These are phyloP conservation scores for Eptatretus atami DNA, from an alignment of 2,797 vertebrate genomes.

Conservation along the genomic window DNA sequence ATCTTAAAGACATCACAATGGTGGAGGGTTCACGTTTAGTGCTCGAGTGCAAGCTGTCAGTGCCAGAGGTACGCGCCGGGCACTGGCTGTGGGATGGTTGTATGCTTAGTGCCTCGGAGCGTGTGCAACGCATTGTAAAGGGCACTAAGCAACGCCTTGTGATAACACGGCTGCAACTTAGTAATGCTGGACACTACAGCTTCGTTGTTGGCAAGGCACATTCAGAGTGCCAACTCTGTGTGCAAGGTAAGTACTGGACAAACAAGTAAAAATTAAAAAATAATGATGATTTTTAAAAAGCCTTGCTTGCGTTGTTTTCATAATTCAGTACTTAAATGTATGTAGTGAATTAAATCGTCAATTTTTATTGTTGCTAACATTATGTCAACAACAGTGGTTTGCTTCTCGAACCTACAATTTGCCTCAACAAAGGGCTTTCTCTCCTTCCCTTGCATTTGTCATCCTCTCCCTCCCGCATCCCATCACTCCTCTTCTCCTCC, in stretches of 20 bases:
- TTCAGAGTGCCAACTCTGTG: slow-evolving; percentile 40
- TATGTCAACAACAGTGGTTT: background rate
- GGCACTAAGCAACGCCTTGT: slow-evolving; percentile 69
- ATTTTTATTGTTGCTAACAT: too few relatives aligned
- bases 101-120: slow-evolving; percentile 31
- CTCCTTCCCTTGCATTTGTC: too few relatives aligned
- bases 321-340: too few relatives aligned
- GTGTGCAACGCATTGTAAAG: slow-evolving; percentile 54
- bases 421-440: too few relatives aligned
- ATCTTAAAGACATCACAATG: slow-evolving; percentile 43
- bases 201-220: slow-evolving; percentile 55
- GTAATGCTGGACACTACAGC: slow-evolving; percentile 50
- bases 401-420: background rate
- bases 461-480: too few relatives aligned
- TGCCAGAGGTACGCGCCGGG: slow-evolving; percentile 47
- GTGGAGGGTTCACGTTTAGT: slow-evolving; percentile 68
- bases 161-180: slow-evolving; percentile 36
- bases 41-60: slow-evolving; percentile 76
- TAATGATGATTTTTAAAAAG: too few relatives aligned
- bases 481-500: too few relatives aligned
- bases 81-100: slow-evolving; percentile 73
- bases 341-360: too few relatives aligned
- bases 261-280: too few relatives aligned
- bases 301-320: too few relatives aligned
- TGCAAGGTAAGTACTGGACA: slow-evolving; percentile 30